A percentile compares a stretch with the other conserved stretches of the same genome.
These are phyloP conservation scores for Thelaira solivaga DNA, from an alignment of 2,888 invertebrate genomes.

Conservation along the genomic window DNA sequence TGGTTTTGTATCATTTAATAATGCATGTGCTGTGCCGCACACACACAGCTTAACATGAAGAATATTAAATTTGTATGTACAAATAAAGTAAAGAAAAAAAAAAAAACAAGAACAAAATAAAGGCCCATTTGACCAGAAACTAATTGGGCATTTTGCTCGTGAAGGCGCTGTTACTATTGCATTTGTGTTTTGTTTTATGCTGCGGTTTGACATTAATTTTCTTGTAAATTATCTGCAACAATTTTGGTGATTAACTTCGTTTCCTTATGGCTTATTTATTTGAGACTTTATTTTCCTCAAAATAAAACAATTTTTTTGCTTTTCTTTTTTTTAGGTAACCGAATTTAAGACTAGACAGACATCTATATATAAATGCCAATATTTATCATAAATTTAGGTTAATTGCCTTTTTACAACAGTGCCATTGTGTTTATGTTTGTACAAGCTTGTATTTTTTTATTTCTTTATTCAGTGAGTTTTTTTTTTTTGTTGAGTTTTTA, in stretches of 20 bases:
- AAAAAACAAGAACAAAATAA: neutral
- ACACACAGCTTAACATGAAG: too few relatives aligned
- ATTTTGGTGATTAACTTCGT: constrained; percentile 8
- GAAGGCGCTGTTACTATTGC: constrained; percentile 5
- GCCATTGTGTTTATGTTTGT: neutral
- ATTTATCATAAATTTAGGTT: constrained; percentile 55
- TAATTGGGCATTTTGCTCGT: constrained; percentile 53
- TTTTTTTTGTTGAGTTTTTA: constrained; percentile 16
- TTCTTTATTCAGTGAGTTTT: constrained; percentile 20
- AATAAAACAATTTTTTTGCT: constrained; percentile 8
- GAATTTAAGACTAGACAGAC: neutral
- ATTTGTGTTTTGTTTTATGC: constrained; percentile 8
- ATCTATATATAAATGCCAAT: constrained; percentile 15
- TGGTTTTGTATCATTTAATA: constrained; percentile 4
- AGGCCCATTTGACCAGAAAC: constrained; percentile 52
- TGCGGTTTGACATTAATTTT: constrained; percentile 49
- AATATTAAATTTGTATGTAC: too few relatives aligned
- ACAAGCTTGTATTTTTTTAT: neutral
- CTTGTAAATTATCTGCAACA: constrained; percentile 55
- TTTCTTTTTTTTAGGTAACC: neutral
- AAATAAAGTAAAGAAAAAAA: neutral
- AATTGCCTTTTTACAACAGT: constrained; percentile 50
- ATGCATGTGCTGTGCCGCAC: constrained; percentile 34
- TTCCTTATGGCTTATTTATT: neutral
- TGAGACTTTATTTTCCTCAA: constrained; percentile 19